Conservation (phyloP, 2,888 invertebrate genomes). For the Pherbina coryleti region DNA sequence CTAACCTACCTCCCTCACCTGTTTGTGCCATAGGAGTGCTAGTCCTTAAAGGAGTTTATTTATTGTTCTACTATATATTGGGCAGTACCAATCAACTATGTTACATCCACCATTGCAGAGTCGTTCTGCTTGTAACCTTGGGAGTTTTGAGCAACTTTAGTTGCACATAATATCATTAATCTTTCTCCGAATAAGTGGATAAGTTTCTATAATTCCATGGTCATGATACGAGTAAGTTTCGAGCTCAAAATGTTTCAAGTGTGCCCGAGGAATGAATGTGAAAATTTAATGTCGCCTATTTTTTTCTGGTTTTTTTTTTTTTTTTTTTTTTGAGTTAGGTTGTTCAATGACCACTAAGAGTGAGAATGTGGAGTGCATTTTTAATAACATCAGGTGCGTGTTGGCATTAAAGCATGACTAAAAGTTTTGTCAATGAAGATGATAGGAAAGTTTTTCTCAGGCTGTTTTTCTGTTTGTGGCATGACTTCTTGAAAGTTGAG, state of each 20-base stretch:
- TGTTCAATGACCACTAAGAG: not conserved
- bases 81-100: not conserved
- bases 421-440: constrained; percentile 2
- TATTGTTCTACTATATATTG: constrained; percentile 4
- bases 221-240: constrained; percentile 6
- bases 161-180: constrained; percentile 17
- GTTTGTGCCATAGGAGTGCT: too few species aligned
- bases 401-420: constrained; percentile 8
- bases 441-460: constrained; percentile 17
- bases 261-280: constrained; percentile 7
- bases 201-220: constrained; percentile 3
- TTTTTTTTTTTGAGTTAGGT: not conserved
- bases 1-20: too few species aligned
- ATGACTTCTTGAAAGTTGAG: not conserved
- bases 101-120: not conserved
- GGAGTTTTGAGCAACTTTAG: not conserved
- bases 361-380: not conserved
- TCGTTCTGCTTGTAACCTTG: not conserved
- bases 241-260: not conserved
- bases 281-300: constrained; percentile 6
- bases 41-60: not conserved
- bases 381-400: not conserved
- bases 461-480: constrained; percentile 7
- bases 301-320: not conserved
- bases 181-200: constrained; percentile 8